Conservation (phyloP, 2,797 vertebrate genomes). For the Cryptoprocta ferox region DNA sequence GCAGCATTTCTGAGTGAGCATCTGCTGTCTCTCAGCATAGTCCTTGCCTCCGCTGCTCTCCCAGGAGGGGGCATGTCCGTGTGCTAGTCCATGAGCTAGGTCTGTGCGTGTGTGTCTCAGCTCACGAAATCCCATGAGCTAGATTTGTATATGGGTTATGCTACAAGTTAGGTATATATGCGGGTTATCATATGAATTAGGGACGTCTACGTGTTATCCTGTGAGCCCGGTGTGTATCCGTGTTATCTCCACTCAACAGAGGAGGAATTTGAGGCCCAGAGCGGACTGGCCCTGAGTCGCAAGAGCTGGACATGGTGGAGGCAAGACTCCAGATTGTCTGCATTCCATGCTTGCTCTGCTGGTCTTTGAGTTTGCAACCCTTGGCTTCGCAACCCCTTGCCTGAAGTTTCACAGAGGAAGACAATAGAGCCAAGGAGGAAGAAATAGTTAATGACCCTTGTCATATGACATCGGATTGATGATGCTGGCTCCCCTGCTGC, state of each 20-base stretch:
- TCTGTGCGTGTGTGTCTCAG: too few species aligned
- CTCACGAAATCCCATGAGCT: neutral
- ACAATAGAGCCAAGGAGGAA: neutral
- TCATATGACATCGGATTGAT: neutral
- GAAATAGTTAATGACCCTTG: neutral
- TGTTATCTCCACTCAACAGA: neutral
- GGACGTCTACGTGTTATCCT: neutral
- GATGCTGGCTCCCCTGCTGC: neutral
- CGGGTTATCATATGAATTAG: too few species aligned
- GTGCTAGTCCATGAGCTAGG: neutral
- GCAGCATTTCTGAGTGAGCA: neutral
- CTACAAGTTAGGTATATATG: neutral
- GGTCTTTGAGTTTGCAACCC: neutral
- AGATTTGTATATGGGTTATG: neutral
- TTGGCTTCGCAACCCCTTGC: neutral
- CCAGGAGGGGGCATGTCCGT: neutral
- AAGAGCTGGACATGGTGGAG: neutral
- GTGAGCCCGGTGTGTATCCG: rapidly evolving
- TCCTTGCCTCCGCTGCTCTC: neutral
- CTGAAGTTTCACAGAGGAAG: neutral
- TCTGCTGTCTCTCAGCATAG: too few species aligned
- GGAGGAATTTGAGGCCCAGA: neutral
- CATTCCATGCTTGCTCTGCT: neutral
- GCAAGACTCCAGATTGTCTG: neutral
- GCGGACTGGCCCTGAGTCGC: neutral